Conservation (phyloP, 92 coral and sea anemone genomes). For the Hydrozoanthus gracilis region DNA sequence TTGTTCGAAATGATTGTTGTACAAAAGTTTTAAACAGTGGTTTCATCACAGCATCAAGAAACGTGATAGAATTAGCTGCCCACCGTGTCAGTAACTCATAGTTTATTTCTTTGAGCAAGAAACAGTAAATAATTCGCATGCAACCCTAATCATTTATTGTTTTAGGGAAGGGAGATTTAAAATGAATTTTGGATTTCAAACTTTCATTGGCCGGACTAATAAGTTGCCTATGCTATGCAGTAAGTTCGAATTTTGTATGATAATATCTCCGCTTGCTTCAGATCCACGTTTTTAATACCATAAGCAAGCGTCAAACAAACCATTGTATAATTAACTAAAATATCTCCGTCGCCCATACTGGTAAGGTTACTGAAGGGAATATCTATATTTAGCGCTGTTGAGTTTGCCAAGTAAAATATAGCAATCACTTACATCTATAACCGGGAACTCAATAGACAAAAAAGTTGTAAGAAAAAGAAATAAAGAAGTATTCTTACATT, state of each 20-base stretch:
- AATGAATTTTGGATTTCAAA: constrained; percentile 20
- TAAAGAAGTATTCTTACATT: background rate
- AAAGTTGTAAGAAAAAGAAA: background rate
- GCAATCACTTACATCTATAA: too few relatives aligned
- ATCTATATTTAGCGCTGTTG: background rate
- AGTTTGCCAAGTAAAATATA: background rate
- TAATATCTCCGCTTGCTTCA: constrained; percentile 2
- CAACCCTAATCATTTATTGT: constrained; percentile 6
- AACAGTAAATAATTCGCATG: background rate
- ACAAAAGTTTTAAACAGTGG: background rate
- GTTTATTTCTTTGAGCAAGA: background rate
- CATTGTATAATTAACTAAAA: constrained; percentile 20
- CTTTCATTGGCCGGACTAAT: background rate
- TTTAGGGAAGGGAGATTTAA: background rate
- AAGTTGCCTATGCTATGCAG: background rate
- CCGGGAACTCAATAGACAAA: background rate
- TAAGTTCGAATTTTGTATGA: background rate
- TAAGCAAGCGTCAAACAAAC: constrained; percentile 13
- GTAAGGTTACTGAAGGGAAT: background rate
- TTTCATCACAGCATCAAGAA: background rate
- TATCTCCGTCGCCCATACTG: background rate
- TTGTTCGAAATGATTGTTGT: background rate
- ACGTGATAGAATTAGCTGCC: background rate
- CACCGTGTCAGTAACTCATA: background rate
- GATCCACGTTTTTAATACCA: constrained; percentile 28